phyloP scores from a whole-genome alignment of 1,140 invertebrate genomes.

The Diuraphis noxia region DNA sequence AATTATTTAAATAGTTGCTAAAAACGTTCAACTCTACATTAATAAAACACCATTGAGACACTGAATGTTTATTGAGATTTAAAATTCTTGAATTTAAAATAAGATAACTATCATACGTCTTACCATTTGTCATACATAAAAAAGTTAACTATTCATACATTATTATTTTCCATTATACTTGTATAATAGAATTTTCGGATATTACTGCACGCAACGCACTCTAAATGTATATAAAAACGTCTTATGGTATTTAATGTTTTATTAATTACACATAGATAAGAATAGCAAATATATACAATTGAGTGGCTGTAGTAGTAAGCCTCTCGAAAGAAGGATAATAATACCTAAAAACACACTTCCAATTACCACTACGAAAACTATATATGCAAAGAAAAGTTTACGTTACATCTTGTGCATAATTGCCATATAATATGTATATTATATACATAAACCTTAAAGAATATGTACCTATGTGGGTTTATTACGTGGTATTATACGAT shows the following conservation, averaged over 20 bases:
- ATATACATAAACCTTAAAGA: not conserved
- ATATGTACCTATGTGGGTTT: not conserved
- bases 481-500: conserved; percentile 4
- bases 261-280: conserved; percentile 14
- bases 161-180: not conserved
- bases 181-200: not conserved
- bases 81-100: not conserved
- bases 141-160: not conserved
- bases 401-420: not conserved
- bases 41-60: not conserved
- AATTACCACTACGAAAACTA: not conserved
- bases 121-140: not conserved
- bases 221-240: not conserved
- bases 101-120: conserved; percentile 5
- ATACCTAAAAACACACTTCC: not conserved
- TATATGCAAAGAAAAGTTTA: not conserved
- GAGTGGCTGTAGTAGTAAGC: not conserved
- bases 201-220: not conserved
- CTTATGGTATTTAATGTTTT: not conserved
- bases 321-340: not conserved
- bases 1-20: not conserved
- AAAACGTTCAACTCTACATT: not conserved
- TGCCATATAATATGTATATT: not conserved
- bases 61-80: conserved; percentile 9
- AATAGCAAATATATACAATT: not conserved